A percentile compares a stretch with the other conserved stretches of the same genome.
Conservation (phyloP, 2,888 invertebrate species). For the Leistus spinibarbis region DNA sequence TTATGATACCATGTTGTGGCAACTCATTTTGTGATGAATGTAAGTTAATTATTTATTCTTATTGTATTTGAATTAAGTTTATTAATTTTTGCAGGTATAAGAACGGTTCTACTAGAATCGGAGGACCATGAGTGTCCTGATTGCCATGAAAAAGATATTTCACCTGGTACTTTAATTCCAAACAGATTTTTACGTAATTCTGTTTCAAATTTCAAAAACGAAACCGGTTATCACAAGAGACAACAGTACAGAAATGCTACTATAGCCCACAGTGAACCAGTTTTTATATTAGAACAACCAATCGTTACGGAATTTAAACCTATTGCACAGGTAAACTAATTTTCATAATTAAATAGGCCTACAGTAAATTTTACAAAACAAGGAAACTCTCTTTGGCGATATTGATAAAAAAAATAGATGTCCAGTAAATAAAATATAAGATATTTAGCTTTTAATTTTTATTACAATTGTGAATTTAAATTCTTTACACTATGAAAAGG, state of each 20-base stretch:
- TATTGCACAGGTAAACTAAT: slow-evolving; percentile 28
- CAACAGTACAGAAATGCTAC: slow-evolving; percentile 36
- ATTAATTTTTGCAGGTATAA: slow-evolving; percentile 70
- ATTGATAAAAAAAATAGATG: too few species aligned
- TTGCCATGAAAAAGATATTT: slow-evolving; percentile 90
- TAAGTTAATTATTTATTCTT: slow-evolving; percentile 57
- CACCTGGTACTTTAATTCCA: slow-evolving; percentile 91
- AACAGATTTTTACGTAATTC: slow-evolving; percentile 88
- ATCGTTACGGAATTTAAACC: slow-evolving; percentile 9
- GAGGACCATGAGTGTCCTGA: slow-evolving; percentile 96
- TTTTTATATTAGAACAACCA: slow-evolving; percentile 7
- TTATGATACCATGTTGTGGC: slow-evolving; percentile 98
- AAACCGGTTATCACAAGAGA: slow-evolving; percentile 82
- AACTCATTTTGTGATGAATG: slow-evolving; percentile 99
- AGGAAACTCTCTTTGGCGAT: too few species aligned
- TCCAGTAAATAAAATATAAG: too few species aligned
- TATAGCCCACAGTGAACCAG: slow-evolving; percentile 13
- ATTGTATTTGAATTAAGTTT: background rate
- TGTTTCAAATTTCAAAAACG: slow-evolving; percentile 88
- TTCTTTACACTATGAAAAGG: too few species aligned
- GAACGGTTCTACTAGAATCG: slow-evolving; percentile 85
- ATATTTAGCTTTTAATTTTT: too few species aligned
- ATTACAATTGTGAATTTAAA: too few species aligned
- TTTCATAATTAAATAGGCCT: background rate
- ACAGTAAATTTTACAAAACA: too few species aligned